These are phyloP conservation scores for Saccopteryx leptura DNA, from an alignment of 2,113 vertebrate species.

Conservation along the genomic window DNA sequence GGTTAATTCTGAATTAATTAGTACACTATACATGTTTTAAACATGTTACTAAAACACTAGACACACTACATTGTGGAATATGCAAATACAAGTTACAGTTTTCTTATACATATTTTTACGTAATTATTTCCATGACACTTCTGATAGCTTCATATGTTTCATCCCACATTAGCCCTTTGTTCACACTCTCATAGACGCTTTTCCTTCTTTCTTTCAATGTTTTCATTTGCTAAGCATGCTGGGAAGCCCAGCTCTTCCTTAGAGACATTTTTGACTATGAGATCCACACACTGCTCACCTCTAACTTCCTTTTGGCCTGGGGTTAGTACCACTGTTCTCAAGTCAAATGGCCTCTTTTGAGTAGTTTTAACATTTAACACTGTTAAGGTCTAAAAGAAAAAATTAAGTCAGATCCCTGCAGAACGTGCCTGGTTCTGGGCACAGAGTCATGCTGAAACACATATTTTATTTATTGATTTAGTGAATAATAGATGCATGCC, in stretches of 20 bases:
- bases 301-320: neutral
- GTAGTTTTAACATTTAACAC: neutral
- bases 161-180: neutral
- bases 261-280: neutral
- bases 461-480: neutral
- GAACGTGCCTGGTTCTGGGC: neutral
- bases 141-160: neutral
- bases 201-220: neutral
- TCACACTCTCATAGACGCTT: neutral
- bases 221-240: neutral
- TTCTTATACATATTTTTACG: neutral
- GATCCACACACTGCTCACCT: neutral
- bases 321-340: neutral
- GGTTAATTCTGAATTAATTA: neutral
- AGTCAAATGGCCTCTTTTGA: neutral
- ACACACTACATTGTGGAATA: neutral
- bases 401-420: neutral
- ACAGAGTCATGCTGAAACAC: neutral
- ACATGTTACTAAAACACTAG: neutral
- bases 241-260: neutral
- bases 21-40: neutral
- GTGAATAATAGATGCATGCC: neutral
- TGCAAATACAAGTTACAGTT: neutral
- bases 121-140: neutral
- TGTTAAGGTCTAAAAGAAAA: neutral